Conservation (phyloP, 2,113 vertebrate genomes). For the Gadus macrocephalus region DNA sequence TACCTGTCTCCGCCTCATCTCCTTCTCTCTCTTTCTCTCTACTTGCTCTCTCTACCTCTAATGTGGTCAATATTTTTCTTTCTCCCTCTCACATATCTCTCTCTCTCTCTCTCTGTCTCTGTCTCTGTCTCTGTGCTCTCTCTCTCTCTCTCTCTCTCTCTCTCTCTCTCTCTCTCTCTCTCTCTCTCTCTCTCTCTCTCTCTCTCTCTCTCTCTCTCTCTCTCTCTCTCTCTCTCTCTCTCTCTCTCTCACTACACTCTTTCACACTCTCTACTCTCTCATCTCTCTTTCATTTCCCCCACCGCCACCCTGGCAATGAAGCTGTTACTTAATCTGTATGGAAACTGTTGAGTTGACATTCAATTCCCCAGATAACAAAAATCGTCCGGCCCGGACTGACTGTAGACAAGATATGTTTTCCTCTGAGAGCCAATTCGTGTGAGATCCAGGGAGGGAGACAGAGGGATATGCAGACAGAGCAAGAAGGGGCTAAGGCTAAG, state of each 20-base stretch:
- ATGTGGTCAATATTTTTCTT: no score
- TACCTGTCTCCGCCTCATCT: background rate
- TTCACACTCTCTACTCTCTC: background rate
- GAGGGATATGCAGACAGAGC: background rate
- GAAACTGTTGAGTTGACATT: conserved; percentile 45
- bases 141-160: background rate
- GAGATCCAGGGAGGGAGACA: background rate
- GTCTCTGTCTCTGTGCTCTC: no score
- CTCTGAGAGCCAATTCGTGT: background rate
- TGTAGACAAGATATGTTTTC: no score
- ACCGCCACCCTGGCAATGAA: conserved; percentile 6
- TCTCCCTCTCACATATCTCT: background rate
- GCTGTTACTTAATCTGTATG: conserved; percentile 47
- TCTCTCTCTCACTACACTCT: background rate
- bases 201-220: background rate
- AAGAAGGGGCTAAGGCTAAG: background rate
- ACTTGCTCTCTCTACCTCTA: background rate
- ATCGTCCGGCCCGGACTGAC: no score
- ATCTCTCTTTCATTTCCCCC: background rate
- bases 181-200: conserved; percentile 8
- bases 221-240: background rate
- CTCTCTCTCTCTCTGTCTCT: conserved; percentile 15
- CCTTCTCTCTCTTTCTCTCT: conserved; percentile 18
- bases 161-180: background rate
- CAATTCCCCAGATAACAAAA: conserved; percentile 23